Base-by-base conservation (phyloP, 2,113 vertebrate species). In the Paratilapia polleni region DNA sequence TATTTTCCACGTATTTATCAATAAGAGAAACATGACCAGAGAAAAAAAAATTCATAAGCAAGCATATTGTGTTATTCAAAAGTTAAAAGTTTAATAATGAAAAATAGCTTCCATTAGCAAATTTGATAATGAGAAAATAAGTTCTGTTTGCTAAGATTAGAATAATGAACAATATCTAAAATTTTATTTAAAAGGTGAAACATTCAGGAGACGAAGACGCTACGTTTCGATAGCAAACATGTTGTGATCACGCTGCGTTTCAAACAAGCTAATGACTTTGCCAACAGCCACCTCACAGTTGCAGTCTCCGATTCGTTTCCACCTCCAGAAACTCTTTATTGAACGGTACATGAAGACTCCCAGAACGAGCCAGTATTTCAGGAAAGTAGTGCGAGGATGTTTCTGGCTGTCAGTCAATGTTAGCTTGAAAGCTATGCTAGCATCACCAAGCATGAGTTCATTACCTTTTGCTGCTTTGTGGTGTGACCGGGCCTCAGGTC, bases 321-420 rank as follows among this genome's bases (percentile, higher is more conserved):
- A 13, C 43, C 66, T 5, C 26, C 66, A 70, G 10, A 4, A 43
- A 0, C 1, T 49, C 66, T 70, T 49, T 11, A 28, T 3, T 8
- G 66, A 49, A 0, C 15, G 0, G 0, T 26, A 70, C 24, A 49
- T 0, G 3, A 52, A 52, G 19, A 20, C 8, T 20, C 19, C 19
- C 49, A 2, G 66, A 49, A 70, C 3, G 6, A 70, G 17, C 24
- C 43, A 10, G 63, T 0, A 0, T 17, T 68, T 68, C 22, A 6
- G 0, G 11, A 11, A 68, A 68, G 26, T 26, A 14, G 8, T 19
- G 13, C n/a, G 1, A 4, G 0, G 64, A 11, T 9, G 3, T 68
- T 26, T 26, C 22, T 26, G 9, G 8, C 49, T 19, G 17, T 7
- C 8, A 54, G 19, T 17, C 8, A 20, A n/a, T 52, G 49, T 52